These are phyloP conservation scores for Bilobella aurantiaca DNA, from an alignment of 1,140 invertebrate genomes.

Conservation along the genomic window DNA sequence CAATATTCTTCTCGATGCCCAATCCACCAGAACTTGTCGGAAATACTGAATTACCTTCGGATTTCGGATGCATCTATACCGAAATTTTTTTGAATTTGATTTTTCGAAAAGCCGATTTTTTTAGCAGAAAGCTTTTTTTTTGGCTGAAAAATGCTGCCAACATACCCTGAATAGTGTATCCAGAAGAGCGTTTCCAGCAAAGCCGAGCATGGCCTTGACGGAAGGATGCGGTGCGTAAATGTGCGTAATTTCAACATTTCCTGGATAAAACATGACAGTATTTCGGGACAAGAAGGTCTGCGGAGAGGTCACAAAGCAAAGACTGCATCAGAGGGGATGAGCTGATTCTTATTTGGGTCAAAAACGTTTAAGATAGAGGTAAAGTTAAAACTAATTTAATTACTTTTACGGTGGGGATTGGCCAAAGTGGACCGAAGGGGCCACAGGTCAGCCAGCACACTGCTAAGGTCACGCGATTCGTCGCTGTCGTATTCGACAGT, in stretches of 20 bases:
- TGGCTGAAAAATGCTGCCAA: not conserved
- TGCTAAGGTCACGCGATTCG: constrained; percentile 18
- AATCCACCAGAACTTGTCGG: constrained; percentile 15
- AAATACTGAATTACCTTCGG: constrained; percentile 25
- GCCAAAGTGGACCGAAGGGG: constrained; percentile 23
- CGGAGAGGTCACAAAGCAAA: not conserved
- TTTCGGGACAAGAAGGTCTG: not conserved
- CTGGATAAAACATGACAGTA: constrained; percentile 26
- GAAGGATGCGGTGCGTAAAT: constrained; percentile 24
- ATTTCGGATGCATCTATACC: constrained; percentile 34
- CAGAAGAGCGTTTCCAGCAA: constrained; percentile 32
- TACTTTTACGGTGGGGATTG: constrained; percentile 22
- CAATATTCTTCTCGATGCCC: constrained; percentile 26
- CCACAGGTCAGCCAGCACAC: constrained; percentile 34
- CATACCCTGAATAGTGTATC: constrained; percentile 31
- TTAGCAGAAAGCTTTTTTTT: too few species aligned
- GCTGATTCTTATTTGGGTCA: not conserved
- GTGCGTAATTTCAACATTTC: constrained; percentile 31
- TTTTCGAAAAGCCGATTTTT: not conserved
- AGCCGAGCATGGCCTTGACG: constrained; percentile 33
- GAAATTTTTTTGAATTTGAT: not conserved
- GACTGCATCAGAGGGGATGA: not conserved
- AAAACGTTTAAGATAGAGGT: too few species aligned
- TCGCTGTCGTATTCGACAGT: constrained; percentile 18
- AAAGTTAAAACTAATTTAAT: not conserved